phyloP scores from a whole-genome alignment of 2,888 invertebrate species.

The Sipha maydis region DNA sequence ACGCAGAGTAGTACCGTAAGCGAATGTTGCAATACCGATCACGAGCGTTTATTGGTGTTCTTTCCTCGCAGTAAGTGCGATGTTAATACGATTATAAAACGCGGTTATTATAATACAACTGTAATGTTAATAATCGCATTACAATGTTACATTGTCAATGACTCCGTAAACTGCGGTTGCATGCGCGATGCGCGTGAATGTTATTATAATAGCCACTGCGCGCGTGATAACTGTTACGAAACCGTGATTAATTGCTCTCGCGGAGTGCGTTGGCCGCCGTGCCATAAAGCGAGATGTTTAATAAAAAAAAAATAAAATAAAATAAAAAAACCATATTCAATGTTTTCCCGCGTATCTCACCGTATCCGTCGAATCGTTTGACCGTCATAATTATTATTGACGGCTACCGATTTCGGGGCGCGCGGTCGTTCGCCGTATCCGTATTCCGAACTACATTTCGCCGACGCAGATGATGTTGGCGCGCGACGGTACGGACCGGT shows the following conservation, averaged over 20 bases:
- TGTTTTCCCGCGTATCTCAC: background rate
- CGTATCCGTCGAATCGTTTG: background rate
- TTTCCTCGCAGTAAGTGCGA: too few relatives aligned
- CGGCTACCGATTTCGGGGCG: background rate
- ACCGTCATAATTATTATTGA: background rate
- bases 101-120: too few relatives aligned
- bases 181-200: conserved; percentile 19
- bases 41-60: too few relatives aligned
- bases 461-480: too few relatives aligned
- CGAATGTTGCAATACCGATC: too few relatives aligned
- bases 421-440: too few relatives aligned
- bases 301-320: too few relatives aligned
- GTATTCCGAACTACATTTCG: too few relatives aligned
- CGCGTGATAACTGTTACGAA: conserved; percentile 18
- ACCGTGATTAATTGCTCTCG: conserved; percentile 9
- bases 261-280: background rate
- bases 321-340: too few relatives aligned
- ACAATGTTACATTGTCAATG: background rate
- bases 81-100: too few relatives aligned
- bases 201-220: background rate
- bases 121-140: background rate
- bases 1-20: too few relatives aligned
- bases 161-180: background rate
- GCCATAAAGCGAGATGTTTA: too few relatives aligned
- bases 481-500: background rate